Evolutionary conservation across 2,113 vertebrate genomes (phyloP).

Genomic region (Petroica traversi): DNA sequence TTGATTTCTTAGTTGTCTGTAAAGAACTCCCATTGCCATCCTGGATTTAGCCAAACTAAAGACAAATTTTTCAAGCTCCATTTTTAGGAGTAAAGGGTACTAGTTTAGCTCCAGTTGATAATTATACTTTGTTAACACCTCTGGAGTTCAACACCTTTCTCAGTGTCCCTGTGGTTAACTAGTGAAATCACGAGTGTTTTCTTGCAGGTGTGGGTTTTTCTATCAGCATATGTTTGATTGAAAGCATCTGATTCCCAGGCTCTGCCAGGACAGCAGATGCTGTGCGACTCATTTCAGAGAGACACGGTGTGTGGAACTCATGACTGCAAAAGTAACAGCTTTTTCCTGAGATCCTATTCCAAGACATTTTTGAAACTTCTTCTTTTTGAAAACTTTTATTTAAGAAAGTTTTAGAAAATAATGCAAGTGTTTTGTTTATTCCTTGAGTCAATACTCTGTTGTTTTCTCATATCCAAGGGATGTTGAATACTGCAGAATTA

Average conservation of each 20-base stretch:
- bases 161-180: not conserved
- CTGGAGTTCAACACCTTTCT: not conserved
- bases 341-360: not conserved
- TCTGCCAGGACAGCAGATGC: slow-evolving; percentile 40
- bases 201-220: slow-evolving; percentile 5
- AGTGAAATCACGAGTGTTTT: not conserved
- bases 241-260: slow-evolving; percentile 25
- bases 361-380: not conserved
- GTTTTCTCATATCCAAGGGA: not conserved
- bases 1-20: not conserved
- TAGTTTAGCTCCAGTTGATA: not conserved
- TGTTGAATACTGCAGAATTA: not conserved
- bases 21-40: not conserved
- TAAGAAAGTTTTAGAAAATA: not conserved
- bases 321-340: slow-evolving; percentile 17
- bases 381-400: not conserved
- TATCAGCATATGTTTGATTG: not conserved
- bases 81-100: not conserved
- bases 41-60: not conserved
- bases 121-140: not conserved
- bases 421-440: not conserved
- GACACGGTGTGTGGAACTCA: not conserved
- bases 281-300: not conserved
- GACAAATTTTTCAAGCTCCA: not conserved
- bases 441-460: not conserved